A percentile compares a stretch with the other conserved stretches of the same genome.
Evolutionary conservation across 2,797 vertebrate genomes (phyloP).

Genomic region (Typhlichthys eigenmanni): DNA sequence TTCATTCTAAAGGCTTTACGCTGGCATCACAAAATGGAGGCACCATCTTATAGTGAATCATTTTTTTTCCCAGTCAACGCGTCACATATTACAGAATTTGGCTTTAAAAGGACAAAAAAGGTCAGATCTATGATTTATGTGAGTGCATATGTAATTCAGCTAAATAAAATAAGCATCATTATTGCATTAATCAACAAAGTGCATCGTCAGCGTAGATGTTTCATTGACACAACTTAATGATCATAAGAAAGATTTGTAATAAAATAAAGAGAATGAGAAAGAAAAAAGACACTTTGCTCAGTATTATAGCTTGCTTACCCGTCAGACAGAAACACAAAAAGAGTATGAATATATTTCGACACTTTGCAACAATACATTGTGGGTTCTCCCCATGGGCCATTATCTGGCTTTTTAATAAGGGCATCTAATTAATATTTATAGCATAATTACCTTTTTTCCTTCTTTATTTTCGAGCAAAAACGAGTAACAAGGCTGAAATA

Average conservation of each 20-base stretch:
- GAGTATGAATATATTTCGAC: constrained; percentile 49
- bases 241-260: constrained; percentile 14
- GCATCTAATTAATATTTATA: constrained; percentile 96
- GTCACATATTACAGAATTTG: constrained; percentile 30
- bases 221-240: constrained; percentile 47
- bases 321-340: constrained; percentile 38
- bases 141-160: constrained; percentile 67
- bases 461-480: constrained; percentile 86
- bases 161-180: constrained; percentile 71
- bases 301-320: neutral
- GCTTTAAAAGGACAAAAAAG: constrained; percentile 36
- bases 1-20: no score
- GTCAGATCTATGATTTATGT: constrained; percentile 66
- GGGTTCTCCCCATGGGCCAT: constrained; percentile 61
- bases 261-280: no score
- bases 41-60: constrained; percentile 12
- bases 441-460: constrained; percentile 87
- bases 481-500: constrained; percentile 90
- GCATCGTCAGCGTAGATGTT: constrained; percentile 61
- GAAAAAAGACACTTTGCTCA: neutral
- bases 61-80: constrained; percentile 25
- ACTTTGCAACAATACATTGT: constrained; percentile 54
- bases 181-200: constrained; percentile 70
- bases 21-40: neutral
- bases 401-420: constrained; percentile 90